These are phyloP conservation scores for Nyctalus aviator DNA, from an alignment of 2,797 vertebrate genomes.

Conservation along the genomic window DNA sequence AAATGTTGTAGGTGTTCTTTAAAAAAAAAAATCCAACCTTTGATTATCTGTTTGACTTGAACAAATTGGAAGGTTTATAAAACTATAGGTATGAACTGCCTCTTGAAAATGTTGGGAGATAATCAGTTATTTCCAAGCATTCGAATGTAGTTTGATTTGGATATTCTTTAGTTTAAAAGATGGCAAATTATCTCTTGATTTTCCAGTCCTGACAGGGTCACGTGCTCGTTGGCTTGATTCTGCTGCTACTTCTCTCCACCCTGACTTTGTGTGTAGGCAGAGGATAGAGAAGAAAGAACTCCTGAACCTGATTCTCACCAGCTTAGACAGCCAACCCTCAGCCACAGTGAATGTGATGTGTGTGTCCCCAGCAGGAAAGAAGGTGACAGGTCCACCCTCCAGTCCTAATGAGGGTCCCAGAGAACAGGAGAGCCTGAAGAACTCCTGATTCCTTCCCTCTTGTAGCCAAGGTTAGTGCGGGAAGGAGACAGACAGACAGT, in stretches of 20 bases:
- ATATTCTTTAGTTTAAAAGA: constrained; percentile 19
- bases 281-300: not conserved
- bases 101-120: constrained; percentile 12
- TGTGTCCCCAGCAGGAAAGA: not conserved
- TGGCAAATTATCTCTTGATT: constrained; percentile 49
- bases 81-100: not conserved
- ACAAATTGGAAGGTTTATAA: constrained; percentile 21
- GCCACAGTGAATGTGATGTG: not conserved
- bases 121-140: constrained; percentile 48
- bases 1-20: not conserved
- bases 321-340: not conserved
- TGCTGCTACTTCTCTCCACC: not conserved
- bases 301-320: not conserved
- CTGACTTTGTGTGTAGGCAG: not conserved
- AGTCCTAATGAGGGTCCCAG: not conserved
- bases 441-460: not conserved
- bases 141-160: constrained; percentile 22
- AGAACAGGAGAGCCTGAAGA: not conserved
- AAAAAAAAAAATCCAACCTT: not conserved
- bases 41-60: not conserved
- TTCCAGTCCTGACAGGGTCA: not conserved
- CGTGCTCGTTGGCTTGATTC: not conserved
- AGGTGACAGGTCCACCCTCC: not conserved
- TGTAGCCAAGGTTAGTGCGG: not conserved
- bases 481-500: not conserved